Conservation (phyloP, 2,797 vertebrate genomes). For the Muraenolepis orangiensis region DNA sequence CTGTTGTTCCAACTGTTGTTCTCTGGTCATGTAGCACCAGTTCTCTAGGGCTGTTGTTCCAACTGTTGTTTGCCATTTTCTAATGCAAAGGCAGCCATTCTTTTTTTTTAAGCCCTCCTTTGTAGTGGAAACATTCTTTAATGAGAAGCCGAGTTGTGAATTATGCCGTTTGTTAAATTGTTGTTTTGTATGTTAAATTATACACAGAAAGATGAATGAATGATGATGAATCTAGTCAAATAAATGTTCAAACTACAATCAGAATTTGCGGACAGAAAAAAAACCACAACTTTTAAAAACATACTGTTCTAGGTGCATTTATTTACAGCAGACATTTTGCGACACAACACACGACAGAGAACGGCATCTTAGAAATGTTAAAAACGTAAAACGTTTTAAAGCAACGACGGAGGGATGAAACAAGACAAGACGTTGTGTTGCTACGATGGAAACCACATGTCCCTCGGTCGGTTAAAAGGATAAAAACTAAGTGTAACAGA, state of each 20-base stretch:
- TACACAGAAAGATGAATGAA: background rate
- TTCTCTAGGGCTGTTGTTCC: too few relatives aligned
- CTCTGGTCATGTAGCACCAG: too few relatives aligned
- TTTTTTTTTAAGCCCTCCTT: too few relatives aligned
- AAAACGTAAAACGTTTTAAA: fast-evolving
- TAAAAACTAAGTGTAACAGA: background rate
- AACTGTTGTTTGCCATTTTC: too few relatives aligned
- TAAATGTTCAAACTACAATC: background rate
- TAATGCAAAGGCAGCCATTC: too few relatives aligned
- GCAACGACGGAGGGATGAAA: too few relatives aligned
- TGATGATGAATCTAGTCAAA: background rate
- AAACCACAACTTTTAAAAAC: background rate
- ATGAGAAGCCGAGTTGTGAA: too few relatives aligned
- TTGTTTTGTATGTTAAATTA: background rate
- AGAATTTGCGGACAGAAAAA: background rate
- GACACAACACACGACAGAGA: background rate
- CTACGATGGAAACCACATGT: too few relatives aligned
- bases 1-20: too few relatives aligned
- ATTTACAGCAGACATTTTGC: background rate
- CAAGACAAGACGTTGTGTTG: too few relatives aligned
- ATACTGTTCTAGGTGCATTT: background rate
- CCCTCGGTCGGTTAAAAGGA: background rate
- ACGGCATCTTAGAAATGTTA: conserved; percentile 13
- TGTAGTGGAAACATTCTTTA: too few relatives aligned
- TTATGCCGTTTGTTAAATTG: too few relatives aligned